Evolutionary conservation across 2,113 vertebrate genomes (phyloP), one percentile per base, ranked within the genome.

Genomic region (Noctilio leporinus): DNA sequence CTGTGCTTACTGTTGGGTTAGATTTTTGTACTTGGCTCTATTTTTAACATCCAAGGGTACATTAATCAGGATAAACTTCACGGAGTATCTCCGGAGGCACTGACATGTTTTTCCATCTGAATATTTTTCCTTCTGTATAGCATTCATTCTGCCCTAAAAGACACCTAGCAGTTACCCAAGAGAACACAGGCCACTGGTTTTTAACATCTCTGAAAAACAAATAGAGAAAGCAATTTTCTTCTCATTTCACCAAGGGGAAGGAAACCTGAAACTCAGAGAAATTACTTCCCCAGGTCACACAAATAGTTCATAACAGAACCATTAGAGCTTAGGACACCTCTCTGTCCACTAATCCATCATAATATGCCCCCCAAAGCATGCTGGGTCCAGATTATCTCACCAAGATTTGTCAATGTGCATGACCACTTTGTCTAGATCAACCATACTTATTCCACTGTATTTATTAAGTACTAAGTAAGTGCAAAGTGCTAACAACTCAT

Each of bases 141-240:
- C 1, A 33, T 84, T 89, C 76, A 76, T 81, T 89, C 33, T 69
- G 30, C 30, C 87, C 75, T 72, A 76, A 78, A 95, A 90, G 87
- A 93, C 19, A 93, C 57, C 10, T 20, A 93, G 26, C 57, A 69
- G 76, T 67, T 83, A 67, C 22, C 86, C 88, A 65, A 86, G 59
- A 93, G 47, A 92, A 17, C 53, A 75, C 16, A 94, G 73, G 55
- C 65, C 59, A 77, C 78, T 86, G 75, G 43, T 57, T 91, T 96
- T 94, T 82, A 97, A 93, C 89, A 96, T 91, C 47, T 86, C 38
- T 76, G 53, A 81, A 87, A 96, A 95, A 88, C 62, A 93, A 95
- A 69, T 64, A 78, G 2, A 47, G 26, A 85, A 95, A 85, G 53
- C 47, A 92, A 85, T 90, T 96, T 95, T 93, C 51, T 70, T 93